Percentiles rank a stretch among this genome's conserved stretches.
These are phyloP conservation scores for Neodontobutis hainanensis DNA, from an alignment of 2,113 vertebrate genomes.

Conservation along the genomic window DNA sequence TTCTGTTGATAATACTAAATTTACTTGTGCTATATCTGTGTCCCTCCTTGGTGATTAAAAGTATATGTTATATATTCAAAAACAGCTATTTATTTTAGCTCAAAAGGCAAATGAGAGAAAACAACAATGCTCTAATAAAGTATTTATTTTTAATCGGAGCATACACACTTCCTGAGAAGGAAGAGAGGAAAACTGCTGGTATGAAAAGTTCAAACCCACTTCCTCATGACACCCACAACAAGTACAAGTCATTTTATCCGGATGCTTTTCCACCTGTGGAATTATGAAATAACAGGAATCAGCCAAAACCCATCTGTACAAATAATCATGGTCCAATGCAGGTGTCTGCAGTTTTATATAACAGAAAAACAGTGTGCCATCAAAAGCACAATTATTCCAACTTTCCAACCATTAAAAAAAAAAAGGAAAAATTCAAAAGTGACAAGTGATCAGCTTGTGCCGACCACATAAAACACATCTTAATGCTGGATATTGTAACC, in stretches of 20 bases:
- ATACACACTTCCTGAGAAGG: constrained; percentile 36
- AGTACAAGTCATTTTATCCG: constrained; percentile 36
- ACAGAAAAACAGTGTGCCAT: constrained; percentile 43
- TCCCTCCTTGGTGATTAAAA: no score
- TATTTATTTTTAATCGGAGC: constrained; percentile 33
- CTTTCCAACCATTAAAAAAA: constrained; percentile 44
- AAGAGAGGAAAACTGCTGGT: constrained; percentile 43
- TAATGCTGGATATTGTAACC: constrained; percentile 6
- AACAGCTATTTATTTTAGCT: not conserved
- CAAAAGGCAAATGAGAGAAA: constrained; percentile 34
- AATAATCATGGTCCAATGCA: constrained; percentile 59
- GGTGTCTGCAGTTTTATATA: constrained; percentile 61
- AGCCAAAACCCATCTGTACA: constrained; percentile 64
- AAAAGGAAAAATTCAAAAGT: constrained; percentile 15
- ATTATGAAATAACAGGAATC: constrained; percentile 63
- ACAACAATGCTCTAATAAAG: constrained; percentile 26
- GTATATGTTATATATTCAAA: no score
- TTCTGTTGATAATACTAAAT: no score
- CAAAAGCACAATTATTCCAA: constrained; percentile 54
- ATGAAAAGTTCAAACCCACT: constrained; percentile 38
- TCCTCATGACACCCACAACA: constrained; percentile 23
- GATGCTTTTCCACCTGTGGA: constrained; percentile 51
- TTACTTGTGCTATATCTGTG: no score
- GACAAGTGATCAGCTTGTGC: no score
- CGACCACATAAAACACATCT: constrained; percentile 25